Conservation (phyloP, 2,797 vertebrate genomes). For the Coluber constrictor region DNA sequence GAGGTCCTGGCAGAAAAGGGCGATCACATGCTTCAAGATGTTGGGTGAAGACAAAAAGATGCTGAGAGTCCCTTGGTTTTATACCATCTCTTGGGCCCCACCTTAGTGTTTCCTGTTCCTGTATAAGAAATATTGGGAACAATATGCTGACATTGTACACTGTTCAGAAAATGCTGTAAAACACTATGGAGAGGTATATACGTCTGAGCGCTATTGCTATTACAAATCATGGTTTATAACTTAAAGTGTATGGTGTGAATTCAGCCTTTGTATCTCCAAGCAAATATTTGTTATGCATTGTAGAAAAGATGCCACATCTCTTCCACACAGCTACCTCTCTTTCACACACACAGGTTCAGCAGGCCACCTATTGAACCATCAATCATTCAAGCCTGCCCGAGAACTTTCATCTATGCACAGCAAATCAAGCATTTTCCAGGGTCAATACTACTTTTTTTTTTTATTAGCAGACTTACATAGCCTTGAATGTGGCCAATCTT, state of each 20-base stretch:
- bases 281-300: not conserved
- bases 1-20: too few relatives aligned
- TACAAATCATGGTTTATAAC: not conserved
- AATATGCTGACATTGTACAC: not conserved
- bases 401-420: constrained; percentile 18
- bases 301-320: not conserved
- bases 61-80: too few relatives aligned
- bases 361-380: not conserved
- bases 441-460: constrained; percentile 23
- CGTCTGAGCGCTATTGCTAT: not conserved
- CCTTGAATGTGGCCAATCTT: constrained; percentile 28
- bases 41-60: too few relatives aligned
- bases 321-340: not conserved
- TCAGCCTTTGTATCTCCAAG: not conserved
- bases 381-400: not conserved
- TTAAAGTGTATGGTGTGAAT: not conserved
- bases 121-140: not conserved
- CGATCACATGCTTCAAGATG: too few relatives aligned
- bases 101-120: too few relatives aligned
- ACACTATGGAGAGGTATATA: not conserved
- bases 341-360: not conserved
- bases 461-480: constrained; percentile 37
- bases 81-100: too few relatives aligned
- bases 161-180: not conserved
- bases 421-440: constrained; percentile 14